Evolutionary conservation across 2,888 invertebrate species (phyloP).

Genomic region (Iselma pallidipennis): DNA sequence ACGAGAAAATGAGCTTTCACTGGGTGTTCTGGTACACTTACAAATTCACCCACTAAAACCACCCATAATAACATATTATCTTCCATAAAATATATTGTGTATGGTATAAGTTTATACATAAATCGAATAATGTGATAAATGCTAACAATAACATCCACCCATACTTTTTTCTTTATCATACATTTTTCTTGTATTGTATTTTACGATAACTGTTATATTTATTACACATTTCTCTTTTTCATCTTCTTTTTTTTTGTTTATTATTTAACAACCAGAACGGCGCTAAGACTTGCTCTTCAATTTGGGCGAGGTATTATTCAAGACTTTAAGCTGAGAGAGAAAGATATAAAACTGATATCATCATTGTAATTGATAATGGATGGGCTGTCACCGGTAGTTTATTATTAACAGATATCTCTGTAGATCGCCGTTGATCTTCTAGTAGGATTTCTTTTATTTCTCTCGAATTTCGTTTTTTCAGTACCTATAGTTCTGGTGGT

Average conservation of each 20-base stretch:
- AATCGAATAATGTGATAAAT: neutral
- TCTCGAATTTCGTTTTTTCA: neutral
- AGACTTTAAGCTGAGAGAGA: neutral
- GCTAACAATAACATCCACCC: neutral
- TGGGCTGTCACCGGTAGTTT: constrained; percentile 13
- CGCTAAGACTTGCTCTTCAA: neutral
- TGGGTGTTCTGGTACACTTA: too few species aligned
- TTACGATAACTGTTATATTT: neutral
- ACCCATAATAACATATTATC: neutral
- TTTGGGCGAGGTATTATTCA: too few species aligned
- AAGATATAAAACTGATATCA: constrained; percentile 17
- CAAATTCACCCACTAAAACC: neutral
- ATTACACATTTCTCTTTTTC: too few species aligned
- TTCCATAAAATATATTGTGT: too few species aligned
- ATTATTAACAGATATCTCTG: constrained; percentile 12
- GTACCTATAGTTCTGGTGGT: neutral
- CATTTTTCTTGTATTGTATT: neutral
- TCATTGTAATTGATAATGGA: constrained; percentile 19
- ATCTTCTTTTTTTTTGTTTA: too few species aligned
- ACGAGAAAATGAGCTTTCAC: too few species aligned
- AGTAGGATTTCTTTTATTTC: neutral
- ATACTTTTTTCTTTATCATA: neutral
- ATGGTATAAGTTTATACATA: neutral
- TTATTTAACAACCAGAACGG: neutral
- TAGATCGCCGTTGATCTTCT: constrained; percentile 5